Conservation (phyloP, 2,888 invertebrate species). For the Agelastica alni region DNA sequence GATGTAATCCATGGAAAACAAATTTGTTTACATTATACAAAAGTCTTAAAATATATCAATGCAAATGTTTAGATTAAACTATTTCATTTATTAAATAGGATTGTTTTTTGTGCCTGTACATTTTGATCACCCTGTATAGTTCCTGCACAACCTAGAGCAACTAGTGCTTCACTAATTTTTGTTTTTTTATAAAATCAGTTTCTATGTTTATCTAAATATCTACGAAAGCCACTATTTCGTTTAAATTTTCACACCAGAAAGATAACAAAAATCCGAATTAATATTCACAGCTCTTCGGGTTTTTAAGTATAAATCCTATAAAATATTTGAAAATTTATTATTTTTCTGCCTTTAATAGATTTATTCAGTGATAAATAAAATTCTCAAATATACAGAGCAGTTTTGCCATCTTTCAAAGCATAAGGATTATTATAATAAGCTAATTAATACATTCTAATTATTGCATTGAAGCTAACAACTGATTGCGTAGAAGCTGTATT, state of each 20-base stretch:
- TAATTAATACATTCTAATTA: conserved; percentile 27
- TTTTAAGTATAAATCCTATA: too few species aligned
- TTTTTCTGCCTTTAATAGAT: too few species aligned
- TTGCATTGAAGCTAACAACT: conserved; percentile 31
- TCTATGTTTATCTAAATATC: not conserved
- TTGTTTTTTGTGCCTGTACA: conserved; percentile 11
- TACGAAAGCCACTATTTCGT: conserved; percentile 5
- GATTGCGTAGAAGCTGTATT: conserved; percentile 34
- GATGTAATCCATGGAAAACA: too few species aligned
- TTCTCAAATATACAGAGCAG: not conserved
- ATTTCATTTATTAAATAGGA: too few species aligned
- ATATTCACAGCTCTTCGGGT: conserved; percentile 7
- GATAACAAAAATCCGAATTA: not conserved
- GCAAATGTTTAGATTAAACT: too few species aligned
- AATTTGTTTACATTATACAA: too few species aligned
- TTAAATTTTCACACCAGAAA: conserved; percentile 14
- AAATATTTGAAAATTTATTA: too few species aligned
- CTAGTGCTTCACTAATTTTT: not conserved
- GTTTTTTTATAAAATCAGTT: not conserved
- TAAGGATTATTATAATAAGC: conserved; percentile 5
- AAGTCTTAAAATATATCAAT: too few species aligned
- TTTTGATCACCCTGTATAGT: conserved; percentile 21
- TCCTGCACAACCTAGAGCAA: conserved; percentile 20
- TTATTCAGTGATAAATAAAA: too few species aligned
- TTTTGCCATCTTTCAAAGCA: conserved; percentile 6